Conservation (phyloP, 2,888 invertebrate species). For the Caenorhabditis wallacei region DNA sequence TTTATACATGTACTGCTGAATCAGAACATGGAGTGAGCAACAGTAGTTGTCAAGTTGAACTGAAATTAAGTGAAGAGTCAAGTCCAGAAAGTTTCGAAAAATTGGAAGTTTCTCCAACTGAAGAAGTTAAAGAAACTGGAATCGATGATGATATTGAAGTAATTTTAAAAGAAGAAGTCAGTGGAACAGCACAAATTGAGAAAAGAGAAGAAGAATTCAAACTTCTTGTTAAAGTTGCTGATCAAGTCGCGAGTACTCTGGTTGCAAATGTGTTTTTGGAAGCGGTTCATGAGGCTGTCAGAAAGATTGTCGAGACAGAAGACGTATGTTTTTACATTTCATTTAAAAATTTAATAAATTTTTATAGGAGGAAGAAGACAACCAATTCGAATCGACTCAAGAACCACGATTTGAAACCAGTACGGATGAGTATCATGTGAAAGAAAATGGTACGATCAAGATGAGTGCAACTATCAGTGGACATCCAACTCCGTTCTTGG, state of each 20-base stretch:
- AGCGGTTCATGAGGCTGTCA: slow-evolving; percentile 79
- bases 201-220: slow-evolving; percentile 77
- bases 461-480: slow-evolving; percentile 72
- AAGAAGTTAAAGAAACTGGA: slow-evolving; percentile 60
- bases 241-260: slow-evolving; percentile 78
- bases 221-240: slow-evolving; percentile 82
- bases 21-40: slow-evolving; percentile 74
- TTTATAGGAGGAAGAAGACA: slow-evolving; percentile 67
- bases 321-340: slow-evolving; percentile 47
- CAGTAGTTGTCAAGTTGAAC: slow-evolving; percentile 70
- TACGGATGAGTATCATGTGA: slow-evolving; percentile 73
- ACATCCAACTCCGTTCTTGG: slow-evolving; percentile 74
- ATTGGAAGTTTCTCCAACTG: slow-evolving; percentile 32
- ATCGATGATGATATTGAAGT: slow-evolving; percentile 67
- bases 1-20: slow-evolving; percentile 75
- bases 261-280: slow-evolving; percentile 81
- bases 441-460: slow-evolving; percentile 69
- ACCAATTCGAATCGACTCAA: slow-evolving; percentile 45
- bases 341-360: slow-evolving; percentile 1
- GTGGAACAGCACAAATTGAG: slow-evolving; percentile 69
- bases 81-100: slow-evolving; percentile 53
- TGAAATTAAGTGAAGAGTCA: slow-evolving; percentile 37
- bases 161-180: slow-evolving; percentile 57
- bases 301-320: slow-evolving; percentile 67
- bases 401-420: slow-evolving; percentile 71